Percentiles rank a stretch among this genome's conserved stretches.
phyloP scores from a whole-genome alignment of 2,888 invertebrate species.

The Tipula vernalis region DNA sequence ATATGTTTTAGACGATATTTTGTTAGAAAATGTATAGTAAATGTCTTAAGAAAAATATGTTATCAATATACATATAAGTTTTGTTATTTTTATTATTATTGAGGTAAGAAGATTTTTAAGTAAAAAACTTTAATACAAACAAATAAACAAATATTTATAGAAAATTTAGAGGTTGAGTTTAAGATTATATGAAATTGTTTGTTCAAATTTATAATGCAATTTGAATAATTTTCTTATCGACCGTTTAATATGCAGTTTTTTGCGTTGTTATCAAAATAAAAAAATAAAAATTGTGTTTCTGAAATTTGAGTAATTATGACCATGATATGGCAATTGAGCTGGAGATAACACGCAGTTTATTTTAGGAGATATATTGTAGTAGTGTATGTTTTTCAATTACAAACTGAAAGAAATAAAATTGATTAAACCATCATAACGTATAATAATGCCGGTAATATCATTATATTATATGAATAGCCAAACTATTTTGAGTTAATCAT shows the following conservation, averaged over 20 bases:
- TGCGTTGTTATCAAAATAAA: background rate
- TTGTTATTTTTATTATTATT: background rate
- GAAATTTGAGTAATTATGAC: background rate
- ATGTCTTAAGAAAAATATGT: background rate
- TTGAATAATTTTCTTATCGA: background rate
- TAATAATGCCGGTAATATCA: background rate
- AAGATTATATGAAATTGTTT: background rate
- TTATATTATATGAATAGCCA: background rate
- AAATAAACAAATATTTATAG: background rate
- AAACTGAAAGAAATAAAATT: background rate
- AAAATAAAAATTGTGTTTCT: background rate
- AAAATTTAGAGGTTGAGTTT: background rate
- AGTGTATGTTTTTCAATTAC: background rate
- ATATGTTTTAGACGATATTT: background rate
- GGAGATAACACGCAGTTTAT: background rate
- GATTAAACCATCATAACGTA: background rate
- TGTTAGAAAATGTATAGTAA: background rate
- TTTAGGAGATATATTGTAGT: background rate
- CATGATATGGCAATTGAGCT: background rate
- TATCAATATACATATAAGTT: background rate
- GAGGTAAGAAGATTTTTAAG: background rate
- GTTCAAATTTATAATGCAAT: background rate
- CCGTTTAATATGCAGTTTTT: background rate
- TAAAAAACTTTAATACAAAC: background rate
- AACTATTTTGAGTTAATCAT: no score